Percentiles rank a stretch among this genome's conserved stretches.
Evolutionary conservation across 2,113 vertebrate species (phyloP).

Genomic region (Xiphorhynchus elegans): DNA sequence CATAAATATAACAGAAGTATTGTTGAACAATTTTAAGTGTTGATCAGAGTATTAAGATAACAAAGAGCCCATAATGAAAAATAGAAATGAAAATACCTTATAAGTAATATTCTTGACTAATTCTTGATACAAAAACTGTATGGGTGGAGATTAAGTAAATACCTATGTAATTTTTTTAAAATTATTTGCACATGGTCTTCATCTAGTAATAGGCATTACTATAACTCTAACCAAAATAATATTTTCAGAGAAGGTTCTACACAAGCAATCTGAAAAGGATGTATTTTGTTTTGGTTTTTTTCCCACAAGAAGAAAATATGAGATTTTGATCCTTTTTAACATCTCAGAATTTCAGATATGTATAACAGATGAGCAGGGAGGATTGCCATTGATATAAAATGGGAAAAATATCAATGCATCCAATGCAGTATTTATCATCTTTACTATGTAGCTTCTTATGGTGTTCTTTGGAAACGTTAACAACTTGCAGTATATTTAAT

Average conservation of each 20-base stretch:
- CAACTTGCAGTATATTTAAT: neutral
- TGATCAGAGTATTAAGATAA: neutral
- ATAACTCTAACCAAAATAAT: neutral
- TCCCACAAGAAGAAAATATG: neutral
- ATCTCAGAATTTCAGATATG: neutral
- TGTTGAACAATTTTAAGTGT: neutral
- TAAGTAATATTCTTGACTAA: neutral
- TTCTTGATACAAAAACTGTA: neutral
- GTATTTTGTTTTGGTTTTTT: neutral
- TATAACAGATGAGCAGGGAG: neutral
- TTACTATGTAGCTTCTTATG: neutral
- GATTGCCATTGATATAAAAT: neutral
- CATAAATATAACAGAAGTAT: neutral
- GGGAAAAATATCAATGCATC: neutral
- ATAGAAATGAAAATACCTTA: neutral
- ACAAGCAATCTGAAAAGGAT: neutral
- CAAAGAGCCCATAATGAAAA: neutral
- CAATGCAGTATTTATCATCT: neutral
- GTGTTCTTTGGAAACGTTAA: neutral
- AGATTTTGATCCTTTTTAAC: neutral
- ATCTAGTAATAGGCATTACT: neutral
- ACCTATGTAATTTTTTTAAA: neutral
- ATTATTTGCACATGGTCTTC: neutral
- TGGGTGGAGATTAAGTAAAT: neutral
- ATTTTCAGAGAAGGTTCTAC: neutral